Percentiles rank a stretch among this genome's conserved stretches.
Evolutionary conservation across 2,888 invertebrate genomes (phyloP).

Genomic region (Escarpia spicata): DNA sequence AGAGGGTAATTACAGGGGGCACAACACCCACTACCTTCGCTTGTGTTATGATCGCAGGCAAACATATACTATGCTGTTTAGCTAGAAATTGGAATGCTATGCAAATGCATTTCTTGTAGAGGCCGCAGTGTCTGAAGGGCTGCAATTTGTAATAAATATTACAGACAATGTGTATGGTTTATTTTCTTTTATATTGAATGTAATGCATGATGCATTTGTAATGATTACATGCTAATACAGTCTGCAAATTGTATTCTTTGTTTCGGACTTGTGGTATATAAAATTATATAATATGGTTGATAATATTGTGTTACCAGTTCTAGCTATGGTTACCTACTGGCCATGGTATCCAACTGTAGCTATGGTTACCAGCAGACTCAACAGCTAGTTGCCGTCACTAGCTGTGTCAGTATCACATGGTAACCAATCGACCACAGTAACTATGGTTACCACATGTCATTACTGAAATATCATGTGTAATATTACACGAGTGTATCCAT

Average conservation of each 20-base stretch:
- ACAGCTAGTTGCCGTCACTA: neutral
- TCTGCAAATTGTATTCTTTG: neutral
- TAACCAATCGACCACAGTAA: neutral
- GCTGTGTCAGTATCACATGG: neutral
- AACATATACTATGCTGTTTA: constrained; percentile 8
- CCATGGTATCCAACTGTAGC: neutral
- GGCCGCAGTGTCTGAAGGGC: neutral
- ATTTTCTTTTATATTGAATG: constrained; percentile 8
- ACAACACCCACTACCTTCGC: neutral
- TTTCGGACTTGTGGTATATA: neutral
- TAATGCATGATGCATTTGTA: neutral
- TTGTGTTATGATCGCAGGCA: neutral
- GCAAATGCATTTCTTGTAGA: constrained; percentile 17
- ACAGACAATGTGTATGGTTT: neutral
- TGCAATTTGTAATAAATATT: constrained; percentile 21
- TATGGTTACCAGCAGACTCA: neutral
- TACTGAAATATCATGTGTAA: neutral
- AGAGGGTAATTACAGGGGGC: neutral
- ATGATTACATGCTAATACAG: neutral
- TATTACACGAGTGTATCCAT: neutral
- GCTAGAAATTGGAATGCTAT: neutral
- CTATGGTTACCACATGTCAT: neutral
- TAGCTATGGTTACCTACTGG: no score
- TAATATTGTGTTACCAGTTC: no score
- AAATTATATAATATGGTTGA: no score